phyloP scores from a whole-genome alignment of 2,797 vertebrate genomes.

The Tragelaphus oryx region DNA sequence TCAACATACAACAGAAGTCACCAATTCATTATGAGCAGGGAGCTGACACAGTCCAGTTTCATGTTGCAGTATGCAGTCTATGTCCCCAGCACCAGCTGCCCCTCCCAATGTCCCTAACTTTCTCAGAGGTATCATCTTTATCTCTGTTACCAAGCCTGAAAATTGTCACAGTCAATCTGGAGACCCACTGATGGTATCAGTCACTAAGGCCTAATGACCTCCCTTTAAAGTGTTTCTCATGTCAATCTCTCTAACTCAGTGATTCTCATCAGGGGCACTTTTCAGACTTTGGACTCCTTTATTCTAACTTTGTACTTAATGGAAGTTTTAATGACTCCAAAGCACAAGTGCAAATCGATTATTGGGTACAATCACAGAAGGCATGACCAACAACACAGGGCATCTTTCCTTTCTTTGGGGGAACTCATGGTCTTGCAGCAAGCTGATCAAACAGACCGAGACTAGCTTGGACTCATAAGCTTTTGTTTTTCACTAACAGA shows the following conservation, averaged over 20 bases:
- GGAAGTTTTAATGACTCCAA: neutral
- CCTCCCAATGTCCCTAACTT: neutral
- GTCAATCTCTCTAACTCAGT: neutral
- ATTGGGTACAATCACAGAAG: neutral
- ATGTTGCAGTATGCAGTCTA: neutral
- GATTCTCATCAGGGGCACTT: neutral
- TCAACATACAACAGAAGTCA: neutral
- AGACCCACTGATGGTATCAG: neutral
- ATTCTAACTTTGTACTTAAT: neutral
- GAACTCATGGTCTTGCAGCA: neutral
- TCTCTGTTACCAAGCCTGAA: neutral
- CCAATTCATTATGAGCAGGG: neutral
- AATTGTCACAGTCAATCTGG: neutral
- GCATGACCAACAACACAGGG: neutral
- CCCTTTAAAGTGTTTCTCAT: neutral
- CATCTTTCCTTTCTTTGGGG: neutral
- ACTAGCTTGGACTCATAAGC: neutral
- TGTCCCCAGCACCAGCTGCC: neutral
- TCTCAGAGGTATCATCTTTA: neutral
- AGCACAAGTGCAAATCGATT: neutral
- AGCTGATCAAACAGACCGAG: neutral
- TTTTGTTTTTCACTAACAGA: neutral
- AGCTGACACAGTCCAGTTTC: neutral
- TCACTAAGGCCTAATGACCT: neutral
- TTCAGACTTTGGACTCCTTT: neutral